Evolutionary conservation across 2,888 invertebrate species (phyloP).

Genomic region (Notodonta ziczac): DNA sequence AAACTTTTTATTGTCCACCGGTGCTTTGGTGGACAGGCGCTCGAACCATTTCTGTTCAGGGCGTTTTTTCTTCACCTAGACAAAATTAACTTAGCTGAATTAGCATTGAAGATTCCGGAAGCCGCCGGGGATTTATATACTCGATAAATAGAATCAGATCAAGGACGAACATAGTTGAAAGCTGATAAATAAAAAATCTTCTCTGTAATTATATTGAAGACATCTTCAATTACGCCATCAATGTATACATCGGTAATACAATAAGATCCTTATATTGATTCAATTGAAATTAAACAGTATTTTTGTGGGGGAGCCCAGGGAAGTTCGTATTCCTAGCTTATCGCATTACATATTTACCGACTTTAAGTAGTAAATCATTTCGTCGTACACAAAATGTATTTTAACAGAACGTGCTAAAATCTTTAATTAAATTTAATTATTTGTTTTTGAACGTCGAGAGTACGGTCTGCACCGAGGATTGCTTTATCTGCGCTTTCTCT

Average conservation of each 20-base stretch:
- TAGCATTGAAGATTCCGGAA: slow-evolving; percentile 7
- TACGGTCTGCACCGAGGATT: neutral
- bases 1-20: slow-evolving; percentile 57
- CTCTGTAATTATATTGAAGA: too few relatives aligned
- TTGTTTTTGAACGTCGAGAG: slow-evolving; percentile 1
- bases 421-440: slow-evolving; percentile 10
- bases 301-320: too few relatives aligned
- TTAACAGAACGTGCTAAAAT: slow-evolving; percentile 11
- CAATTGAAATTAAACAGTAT: too few relatives aligned
- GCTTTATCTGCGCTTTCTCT: slow-evolving; percentile 6
- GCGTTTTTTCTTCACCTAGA: slow-evolving; percentile 66
- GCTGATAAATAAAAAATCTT: too few relatives aligned
- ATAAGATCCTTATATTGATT: too few relatives aligned
- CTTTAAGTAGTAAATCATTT: neutral
- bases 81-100: slow-evolving; percentile 22
- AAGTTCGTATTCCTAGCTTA: neutral
- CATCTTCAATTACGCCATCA: too few relatives aligned
- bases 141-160: neutral
- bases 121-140: neutral
- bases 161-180: neutral
- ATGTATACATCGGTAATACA: too few relatives aligned
- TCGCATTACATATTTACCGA: neutral
- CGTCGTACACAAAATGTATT: slow-evolving; percentile 10
- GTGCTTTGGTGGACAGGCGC: slow-evolving; percentile 66
- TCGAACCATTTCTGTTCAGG: slow-evolving; percentile 75